phyloP scores from a whole-genome alignment of 2,797 vertebrate genomes.

The Pelobates cultripes region DNA sequence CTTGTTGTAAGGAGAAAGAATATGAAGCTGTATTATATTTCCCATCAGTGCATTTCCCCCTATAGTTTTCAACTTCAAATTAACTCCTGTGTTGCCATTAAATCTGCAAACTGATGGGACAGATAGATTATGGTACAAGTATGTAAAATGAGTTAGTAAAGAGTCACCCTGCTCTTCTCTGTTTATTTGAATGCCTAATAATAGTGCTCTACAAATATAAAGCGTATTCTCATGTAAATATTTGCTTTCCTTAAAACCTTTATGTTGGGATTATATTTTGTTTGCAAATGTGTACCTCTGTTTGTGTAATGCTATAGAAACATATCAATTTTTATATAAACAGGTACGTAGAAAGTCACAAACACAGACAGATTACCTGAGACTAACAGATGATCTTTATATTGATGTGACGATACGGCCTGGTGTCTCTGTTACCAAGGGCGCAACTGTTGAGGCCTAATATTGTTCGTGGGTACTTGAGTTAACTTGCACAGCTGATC shows the following conservation, averaged over 20 bases:
- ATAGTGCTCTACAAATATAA: conserved; percentile 30
- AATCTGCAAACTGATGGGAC: background rate
- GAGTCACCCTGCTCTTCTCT: background rate
- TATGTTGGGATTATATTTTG: conserved; percentile 31
- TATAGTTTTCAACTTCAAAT: conserved; percentile 9
- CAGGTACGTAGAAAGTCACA: too few species aligned
- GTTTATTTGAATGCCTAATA: conserved; percentile 35
- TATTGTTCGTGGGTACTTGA: too few species aligned
- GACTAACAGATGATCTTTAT: too few species aligned
- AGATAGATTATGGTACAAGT: background rate
- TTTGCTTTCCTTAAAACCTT: conserved; percentile 42
- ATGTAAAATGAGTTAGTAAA: conserved; percentile 15
- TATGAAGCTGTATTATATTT: conserved; percentile 40
- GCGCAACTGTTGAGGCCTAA: too few species aligned
- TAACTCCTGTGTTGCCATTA: conserved; percentile 11
- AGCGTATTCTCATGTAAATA: conserved; percentile 48
- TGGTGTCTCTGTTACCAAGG: too few species aligned
- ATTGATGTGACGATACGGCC: too few species aligned
- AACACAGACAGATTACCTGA: too few species aligned
- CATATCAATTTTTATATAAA: background rate
- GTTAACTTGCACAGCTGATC: too few species aligned
- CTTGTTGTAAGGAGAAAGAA: conserved; percentile 37
- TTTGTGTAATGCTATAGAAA: conserved; percentile 48
- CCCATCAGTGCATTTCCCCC: conserved; percentile 1
- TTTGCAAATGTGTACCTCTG: background rate